Percentiles rank a stretch among this genome's conserved stretches.
These are phyloP conservation scores for Paramormyrops hopkinsi DNA, from an alignment of 2,797 vertebrate species.

Conservation along the genomic window DNA sequence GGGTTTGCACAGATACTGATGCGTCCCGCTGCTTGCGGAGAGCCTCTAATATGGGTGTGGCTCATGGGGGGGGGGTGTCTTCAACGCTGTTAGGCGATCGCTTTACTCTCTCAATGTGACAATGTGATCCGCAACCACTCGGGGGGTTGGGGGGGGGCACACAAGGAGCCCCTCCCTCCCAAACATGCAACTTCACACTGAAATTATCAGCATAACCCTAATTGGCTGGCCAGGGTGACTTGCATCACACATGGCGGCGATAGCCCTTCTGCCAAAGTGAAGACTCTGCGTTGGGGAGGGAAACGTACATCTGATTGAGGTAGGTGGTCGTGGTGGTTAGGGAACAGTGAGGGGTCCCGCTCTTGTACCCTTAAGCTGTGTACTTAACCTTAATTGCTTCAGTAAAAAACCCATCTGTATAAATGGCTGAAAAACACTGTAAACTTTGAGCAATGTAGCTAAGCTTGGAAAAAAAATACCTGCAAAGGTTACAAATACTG, in stretches of 20 bases:
- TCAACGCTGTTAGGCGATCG: not conserved
- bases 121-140: not conserved
- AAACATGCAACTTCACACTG: not conserved
- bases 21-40: not conserved
- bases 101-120: not conserved
- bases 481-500: not conserved
- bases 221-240: not conserved
- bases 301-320: constrained; percentile 1
- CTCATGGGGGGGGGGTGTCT: not conserved
- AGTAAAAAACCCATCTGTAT: constrained; percentile 3
- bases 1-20: not conserved
- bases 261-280: not conserved
- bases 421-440: not conserved
- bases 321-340: not conserved
- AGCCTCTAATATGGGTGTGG: not conserved
- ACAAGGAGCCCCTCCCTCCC: not conserved
- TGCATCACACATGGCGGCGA: not conserved
- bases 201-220: not conserved
- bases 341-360: not conserved
- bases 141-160: not conserved
- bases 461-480: not conserved
- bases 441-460: not conserved
- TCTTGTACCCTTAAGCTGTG: constrained; percentile 10
- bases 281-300: not conserved
- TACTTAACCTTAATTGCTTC: constrained; percentile 9